Evolutionary conservation across 1,140 invertebrate genomes (phyloP), one percentile per base, ranked within the genome.

Genomic region (Panagrolaimus sp.): DNA sequence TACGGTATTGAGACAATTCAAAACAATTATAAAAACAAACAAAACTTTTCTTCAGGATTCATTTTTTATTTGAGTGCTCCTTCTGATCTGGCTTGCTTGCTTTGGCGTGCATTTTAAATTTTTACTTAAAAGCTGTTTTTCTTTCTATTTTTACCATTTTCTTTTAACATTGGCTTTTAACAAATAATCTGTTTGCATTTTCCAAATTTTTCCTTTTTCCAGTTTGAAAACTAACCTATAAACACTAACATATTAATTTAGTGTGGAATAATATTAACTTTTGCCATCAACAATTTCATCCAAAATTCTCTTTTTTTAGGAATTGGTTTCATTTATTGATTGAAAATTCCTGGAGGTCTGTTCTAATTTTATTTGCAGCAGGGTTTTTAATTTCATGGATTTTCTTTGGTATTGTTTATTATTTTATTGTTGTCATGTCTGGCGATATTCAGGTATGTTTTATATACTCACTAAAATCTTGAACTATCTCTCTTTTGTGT

Each of bases 371-470:
- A 8, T 87, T 87, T 77, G 81, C 83, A 3, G 65, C 83, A 48
- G 84, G 85, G 24, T 87, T 87, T 76, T 79, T 84, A 43, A 73
- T 83, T 45, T 84, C 83, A 68, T 87, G 86, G 86, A 75, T 86
- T 17, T 78, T 85, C 65, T 87, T 87, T 76, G 86, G 84, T 10
- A 73, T 85, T 15, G 77, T 86, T 55, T 87, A 86, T 83, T 87
- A 84, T 82, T 71, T 85, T 38, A 86, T 87, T 67, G 83, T 83
- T 48, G 84, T 83, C 67, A 78, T 84, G 38, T 83, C 85, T 73
- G 84, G 85, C 9, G 84, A 85, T 71, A 80, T 8, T 21, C 71
- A 43, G 70, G 81, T 63, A 68, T 26, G 26, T 45, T 44, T 65
- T 38, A 4, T 38, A 7, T 2, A 4, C 32, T 38, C 7, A 38